phyloP scores from a whole-genome alignment of 2,113 vertebrate species.

The Sylvietta virens region DNA sequence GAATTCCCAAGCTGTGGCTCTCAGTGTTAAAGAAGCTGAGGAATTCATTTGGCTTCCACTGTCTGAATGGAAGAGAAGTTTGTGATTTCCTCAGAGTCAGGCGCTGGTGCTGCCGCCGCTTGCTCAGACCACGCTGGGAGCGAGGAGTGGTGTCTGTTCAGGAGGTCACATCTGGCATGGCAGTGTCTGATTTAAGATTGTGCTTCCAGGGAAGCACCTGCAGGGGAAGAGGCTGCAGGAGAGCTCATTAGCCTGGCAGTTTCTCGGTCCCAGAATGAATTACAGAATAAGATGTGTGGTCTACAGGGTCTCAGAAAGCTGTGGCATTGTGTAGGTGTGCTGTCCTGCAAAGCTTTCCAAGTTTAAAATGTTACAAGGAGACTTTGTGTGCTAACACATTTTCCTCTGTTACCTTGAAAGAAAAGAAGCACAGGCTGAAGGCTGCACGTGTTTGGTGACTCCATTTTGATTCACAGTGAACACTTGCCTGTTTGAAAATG shows the following conservation, averaged over 20 bases:
- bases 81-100: not conserved
- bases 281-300: slow-evolving; percentile 43
- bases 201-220: slow-evolving; percentile 51
- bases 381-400: slow-evolving; percentile 42
- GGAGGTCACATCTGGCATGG: not conserved
- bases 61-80: not conserved
- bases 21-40: slow-evolving; percentile 10
- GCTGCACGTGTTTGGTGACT: slow-evolving; percentile 30
- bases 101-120: not conserved
- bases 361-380: slow-evolving; percentile 24
- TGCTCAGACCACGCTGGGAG: not conserved
- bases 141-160: not conserved
- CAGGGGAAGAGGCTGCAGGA: slow-evolving; percentile 63
- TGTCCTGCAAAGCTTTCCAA: slow-evolving; percentile 44
- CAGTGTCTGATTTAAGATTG: slow-evolving; percentile 44
- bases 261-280: slow-evolving; percentile 29
- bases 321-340: slow-evolving; percentile 23
- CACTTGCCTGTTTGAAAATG: slow-evolving; percentile 48
- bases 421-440: slow-evolving; percentile 32
- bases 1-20: slow-evolving; percentile 29
- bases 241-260: slow-evolving; percentile 67
- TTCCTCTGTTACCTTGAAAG: slow-evolving; percentile 48
- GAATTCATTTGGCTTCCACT: slow-evolving; percentile 33
- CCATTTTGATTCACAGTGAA: slow-evolving; percentile 62
- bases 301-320: slow-evolving; percentile 29